phyloP scores from a whole-genome alignment of 2,888 invertebrate genomes.

The Lepidonotus clava region DNA sequence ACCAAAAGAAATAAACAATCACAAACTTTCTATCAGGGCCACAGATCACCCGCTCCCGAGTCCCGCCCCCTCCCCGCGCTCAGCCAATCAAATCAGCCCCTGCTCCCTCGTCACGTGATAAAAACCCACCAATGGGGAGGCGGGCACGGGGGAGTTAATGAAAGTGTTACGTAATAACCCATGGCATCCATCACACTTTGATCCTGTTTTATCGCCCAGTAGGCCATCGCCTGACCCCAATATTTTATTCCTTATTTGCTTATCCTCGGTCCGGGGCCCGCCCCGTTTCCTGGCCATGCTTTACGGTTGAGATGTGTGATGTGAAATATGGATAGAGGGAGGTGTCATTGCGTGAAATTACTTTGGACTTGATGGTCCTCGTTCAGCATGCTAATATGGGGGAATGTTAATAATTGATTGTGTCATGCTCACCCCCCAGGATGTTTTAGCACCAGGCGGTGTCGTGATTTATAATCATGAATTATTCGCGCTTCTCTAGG shows the following conservation, averaged over 20 bases:
- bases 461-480: constrained; percentile 14
- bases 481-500: background rate
- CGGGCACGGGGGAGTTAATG: background rate
- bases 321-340: constrained; percentile 27
- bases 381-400: constrained; percentile 30
- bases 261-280: constrained; percentile 17
- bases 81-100: constrained; percentile 28
- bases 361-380: constrained; percentile 16
- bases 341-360: constrained; percentile 38
- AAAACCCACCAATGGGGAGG: constrained; percentile 3
- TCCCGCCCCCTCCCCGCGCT: constrained; percentile 18
- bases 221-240: constrained; percentile 2
- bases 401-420: constrained; percentile 22
- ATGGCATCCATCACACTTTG: background rate
- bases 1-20: constrained; percentile 19
- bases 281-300: background rate
- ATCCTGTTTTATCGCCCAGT: background rate
- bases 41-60: background rate
- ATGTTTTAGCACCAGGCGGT: background rate
- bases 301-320: constrained; percentile 23
- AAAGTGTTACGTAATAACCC: constrained; percentile 24
- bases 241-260: constrained; percentile 19
- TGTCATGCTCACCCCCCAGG: background rate
- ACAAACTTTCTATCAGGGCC: constrained; percentile 24
- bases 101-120: background rate